These are phyloP conservation scores for Suncus etruscus DNA, from an alignment of 2,113 vertebrate genomes.

Conservation along the genomic window DNA sequence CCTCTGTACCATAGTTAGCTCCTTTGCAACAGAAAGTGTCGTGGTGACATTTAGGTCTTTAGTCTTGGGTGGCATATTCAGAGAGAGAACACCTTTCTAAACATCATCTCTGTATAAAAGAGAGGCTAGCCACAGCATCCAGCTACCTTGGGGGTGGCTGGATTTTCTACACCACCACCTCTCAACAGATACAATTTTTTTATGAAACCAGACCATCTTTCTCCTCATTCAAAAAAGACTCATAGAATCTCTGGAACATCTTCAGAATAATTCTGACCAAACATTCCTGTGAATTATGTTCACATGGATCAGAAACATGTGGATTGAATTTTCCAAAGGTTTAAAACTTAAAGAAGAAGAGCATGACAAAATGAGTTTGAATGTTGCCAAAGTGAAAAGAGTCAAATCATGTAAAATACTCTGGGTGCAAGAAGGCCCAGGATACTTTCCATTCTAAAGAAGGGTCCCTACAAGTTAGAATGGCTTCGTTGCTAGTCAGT, in stretches of 20 bases:
- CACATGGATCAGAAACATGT: constrained; percentile 23
- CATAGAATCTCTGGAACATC: constrained; percentile 28
- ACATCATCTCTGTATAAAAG: not conserved
- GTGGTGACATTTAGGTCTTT: not conserved
- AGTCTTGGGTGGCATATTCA: too few relatives aligned
- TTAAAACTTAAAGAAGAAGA: constrained; percentile 57
- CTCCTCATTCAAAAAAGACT: constrained; percentile 1
- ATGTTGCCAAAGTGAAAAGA: constrained; percentile 41
- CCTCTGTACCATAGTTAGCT: not conserved
- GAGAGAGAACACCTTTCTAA: too few relatives aligned
- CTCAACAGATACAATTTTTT: constrained; percentile 17
- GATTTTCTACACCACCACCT: not conserved
- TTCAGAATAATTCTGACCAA: constrained; percentile 31
- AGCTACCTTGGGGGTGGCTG: not conserved
- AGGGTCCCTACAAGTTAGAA: not conserved
- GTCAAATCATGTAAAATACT: not conserved
- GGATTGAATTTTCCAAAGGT: constrained; percentile 46
- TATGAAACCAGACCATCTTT: not conserved
- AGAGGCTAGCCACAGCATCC: too few relatives aligned
- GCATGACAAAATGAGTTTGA: constrained; percentile 32
- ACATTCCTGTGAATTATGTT: constrained; percentile 31
- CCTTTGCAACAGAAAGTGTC: not conserved
- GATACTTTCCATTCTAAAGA: not conserved
- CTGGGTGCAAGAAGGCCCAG: not conserved
- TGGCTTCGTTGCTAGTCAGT: not conserved